phyloP scores from a whole-genome alignment of 2,888 invertebrate genomes.

The Hermaeophaga mercurialis region DNA sequence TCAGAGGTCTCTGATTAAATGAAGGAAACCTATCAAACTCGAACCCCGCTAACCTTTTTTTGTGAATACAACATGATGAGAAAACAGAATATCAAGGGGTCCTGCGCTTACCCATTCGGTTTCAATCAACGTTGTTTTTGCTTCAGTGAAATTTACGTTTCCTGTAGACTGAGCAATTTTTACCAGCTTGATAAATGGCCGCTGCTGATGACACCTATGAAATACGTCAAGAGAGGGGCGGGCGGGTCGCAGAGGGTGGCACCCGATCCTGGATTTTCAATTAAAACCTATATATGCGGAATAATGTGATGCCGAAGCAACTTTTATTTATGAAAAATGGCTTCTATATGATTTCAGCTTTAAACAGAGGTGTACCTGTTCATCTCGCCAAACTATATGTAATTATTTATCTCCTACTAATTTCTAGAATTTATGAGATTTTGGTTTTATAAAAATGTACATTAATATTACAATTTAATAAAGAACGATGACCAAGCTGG shows the following conservation, averaged over 20 bases:
- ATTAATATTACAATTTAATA: too few species aligned
- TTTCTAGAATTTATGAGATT: too few species aligned
- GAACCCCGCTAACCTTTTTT: constrained; percentile 12
- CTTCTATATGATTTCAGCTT: constrained; percentile 20
- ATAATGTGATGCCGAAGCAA: constrained; percentile 55
- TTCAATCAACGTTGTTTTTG: constrained; percentile 54
- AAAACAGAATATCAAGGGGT: constrained; percentile 22
- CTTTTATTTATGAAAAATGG: constrained; percentile 38
- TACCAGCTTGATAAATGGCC: constrained; percentile 58
- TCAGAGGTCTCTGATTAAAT: constrained; percentile 6
- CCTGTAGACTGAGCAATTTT: constrained; percentile 58
- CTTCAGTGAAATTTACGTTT: constrained; percentile 57
- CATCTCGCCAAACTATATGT: too few species aligned
- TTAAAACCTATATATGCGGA: constrained; percentile 61
- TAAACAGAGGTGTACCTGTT: constrained; percentile 19
- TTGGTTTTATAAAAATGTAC: too few species aligned
- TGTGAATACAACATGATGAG: constrained; percentile 25
- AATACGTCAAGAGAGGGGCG: constrained; percentile 53
- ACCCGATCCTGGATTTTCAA: constrained; percentile 56
- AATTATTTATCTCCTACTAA: too few species aligned
- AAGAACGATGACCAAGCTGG: too few species aligned
- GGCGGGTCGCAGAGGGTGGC: constrained; percentile 39
- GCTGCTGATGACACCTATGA: constrained; percentile 59
- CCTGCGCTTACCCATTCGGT: constrained; percentile 35
- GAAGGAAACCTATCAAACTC: constrained; percentile 14